These are phyloP conservation scores for Laodelphax striatellus DNA, from an alignment of 1,140 invertebrate species.

Conservation along the genomic window DNA sequence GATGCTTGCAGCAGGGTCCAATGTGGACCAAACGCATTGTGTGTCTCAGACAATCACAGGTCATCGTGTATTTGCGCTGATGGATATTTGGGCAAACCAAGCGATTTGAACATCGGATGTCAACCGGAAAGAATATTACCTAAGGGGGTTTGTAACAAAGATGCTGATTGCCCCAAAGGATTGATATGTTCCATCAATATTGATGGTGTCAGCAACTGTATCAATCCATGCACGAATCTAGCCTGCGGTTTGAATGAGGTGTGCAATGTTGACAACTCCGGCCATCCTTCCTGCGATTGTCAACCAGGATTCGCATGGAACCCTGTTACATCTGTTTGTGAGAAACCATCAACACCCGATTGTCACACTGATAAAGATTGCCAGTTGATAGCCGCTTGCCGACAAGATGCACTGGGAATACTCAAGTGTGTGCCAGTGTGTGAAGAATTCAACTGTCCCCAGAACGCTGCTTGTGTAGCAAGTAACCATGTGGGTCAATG, in stretches of 20 bases:
- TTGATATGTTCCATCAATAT: constrained; percentile 39
- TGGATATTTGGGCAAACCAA: constrained; percentile 66
- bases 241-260: constrained; percentile 70
- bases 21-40: constrained; percentile 81
- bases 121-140: constrained; percentile 42
- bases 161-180: constrained; percentile 54
- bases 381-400: constrained; percentile 50
- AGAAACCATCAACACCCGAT: constrained; percentile 73
- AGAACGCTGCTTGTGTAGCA: constrained; percentile 68
- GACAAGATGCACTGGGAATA: constrained; percentile 70
- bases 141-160: constrained; percentile 47
- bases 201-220: constrained; percentile 50
- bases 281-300: constrained; percentile 63
- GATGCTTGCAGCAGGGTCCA: constrained; percentile 77
- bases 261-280: constrained; percentile 51
- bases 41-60: constrained; percentile 66
- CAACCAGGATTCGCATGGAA: constrained; percentile 67
- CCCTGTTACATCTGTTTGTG: constrained; percentile 62
- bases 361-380: constrained; percentile 64
- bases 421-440: constrained; percentile 70
- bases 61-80: constrained; percentile 75
- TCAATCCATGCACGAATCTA: constrained; percentile 63
- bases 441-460: constrained; percentile 64
- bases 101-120: constrained; percentile 61
- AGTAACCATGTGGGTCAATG: constrained; percentile 61